Conservation (phyloP, 2,113 vertebrate genomes). For the Nematolebias whitei region DNA sequence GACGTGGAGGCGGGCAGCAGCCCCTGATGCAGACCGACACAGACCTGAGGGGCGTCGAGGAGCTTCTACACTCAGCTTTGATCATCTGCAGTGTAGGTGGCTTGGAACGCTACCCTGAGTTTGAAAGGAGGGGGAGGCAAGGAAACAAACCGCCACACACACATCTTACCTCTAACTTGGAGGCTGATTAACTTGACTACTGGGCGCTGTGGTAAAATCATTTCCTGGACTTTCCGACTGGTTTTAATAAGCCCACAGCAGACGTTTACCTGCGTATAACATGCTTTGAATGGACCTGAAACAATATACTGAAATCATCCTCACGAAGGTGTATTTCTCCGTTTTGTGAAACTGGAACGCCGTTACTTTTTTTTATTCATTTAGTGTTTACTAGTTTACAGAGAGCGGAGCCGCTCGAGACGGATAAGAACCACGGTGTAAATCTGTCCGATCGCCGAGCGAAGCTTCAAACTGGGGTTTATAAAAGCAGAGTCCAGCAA, state of each 20-base stretch:
- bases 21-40: slow-evolving; percentile 50
- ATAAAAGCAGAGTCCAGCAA: background rate
- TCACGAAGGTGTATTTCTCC: slow-evolving; percentile 4
- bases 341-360: slow-evolving; percentile 12
- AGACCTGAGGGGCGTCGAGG: slow-evolving; percentile 26
- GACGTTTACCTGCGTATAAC: slow-evolving; percentile 25
- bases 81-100: slow-evolving; percentile 27
- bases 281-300: slow-evolving; percentile 32
- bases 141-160: slow-evolving; percentile 35
- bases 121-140: slow-evolving; percentile 39
- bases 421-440: background rate
- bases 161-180: slow-evolving; percentile 60
- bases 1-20: slow-evolving; percentile 65
- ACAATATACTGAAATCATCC: slow-evolving; percentile 16
- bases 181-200: slow-evolving; percentile 54
- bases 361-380: slow-evolving; percentile 33
- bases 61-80: slow-evolving; percentile 23
- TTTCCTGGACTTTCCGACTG: slow-evolving; percentile 10
- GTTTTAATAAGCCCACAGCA: slow-evolving; percentile 30
- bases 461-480: too few species aligned
- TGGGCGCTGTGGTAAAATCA: slow-evolving; percentile 36
- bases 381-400: background rate
- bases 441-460: background rate
- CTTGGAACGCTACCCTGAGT: slow-evolving; percentile 28
- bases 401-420: background rate